Base-by-base conservation (phyloP, 2,113 vertebrate species). In the Channa argus region DNA sequence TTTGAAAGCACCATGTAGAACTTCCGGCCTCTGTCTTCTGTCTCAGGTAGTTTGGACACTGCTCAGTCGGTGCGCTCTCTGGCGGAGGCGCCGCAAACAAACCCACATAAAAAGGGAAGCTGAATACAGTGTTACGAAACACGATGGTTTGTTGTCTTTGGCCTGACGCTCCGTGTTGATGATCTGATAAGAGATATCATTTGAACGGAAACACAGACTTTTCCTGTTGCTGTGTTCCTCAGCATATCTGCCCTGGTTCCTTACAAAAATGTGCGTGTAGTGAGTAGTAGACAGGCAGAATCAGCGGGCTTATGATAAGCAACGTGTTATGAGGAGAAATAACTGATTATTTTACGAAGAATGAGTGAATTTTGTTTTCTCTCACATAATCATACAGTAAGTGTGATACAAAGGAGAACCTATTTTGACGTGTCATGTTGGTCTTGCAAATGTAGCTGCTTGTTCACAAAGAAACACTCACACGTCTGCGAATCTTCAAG, bases 161-260 rank as follows among this genome's bases (percentile, higher is more conserved):
- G 63, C 77, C 0, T 5, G 3, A 9, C 7, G 33, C 36, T 49
- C 3, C 1, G 52, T 77, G 33, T 65, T 60, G 70, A 80, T 76
- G 5, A 49, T 49, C 8, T 24, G 75, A 85, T 77, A 75, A 75
- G 59, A 52, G 0, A 8, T 55, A 38, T 59, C 37, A 68, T 50
- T 50, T 41, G 14, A 84, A 69, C 65, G 69, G 83, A 89, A 91
- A 77, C 53, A 0, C 8, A 52, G 71, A 67, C 45, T 2, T 69
- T 84, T 86, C 78, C 86, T 77, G 78, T 72, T 58, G 8, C 3
- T 61, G 37, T 8, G 2, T 8, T 2, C 24, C 4, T 3, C 43
- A 12, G 1, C 8, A n/a, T 33, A 14, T 39, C 8, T 38, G 12
- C 1, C 6, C 24, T 34, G 4, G 0, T 33, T 49, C 3, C 67